phyloP scores from a whole-genome alignment of 2,113 vertebrate genomes.

The Vidua chalybeata region DNA sequence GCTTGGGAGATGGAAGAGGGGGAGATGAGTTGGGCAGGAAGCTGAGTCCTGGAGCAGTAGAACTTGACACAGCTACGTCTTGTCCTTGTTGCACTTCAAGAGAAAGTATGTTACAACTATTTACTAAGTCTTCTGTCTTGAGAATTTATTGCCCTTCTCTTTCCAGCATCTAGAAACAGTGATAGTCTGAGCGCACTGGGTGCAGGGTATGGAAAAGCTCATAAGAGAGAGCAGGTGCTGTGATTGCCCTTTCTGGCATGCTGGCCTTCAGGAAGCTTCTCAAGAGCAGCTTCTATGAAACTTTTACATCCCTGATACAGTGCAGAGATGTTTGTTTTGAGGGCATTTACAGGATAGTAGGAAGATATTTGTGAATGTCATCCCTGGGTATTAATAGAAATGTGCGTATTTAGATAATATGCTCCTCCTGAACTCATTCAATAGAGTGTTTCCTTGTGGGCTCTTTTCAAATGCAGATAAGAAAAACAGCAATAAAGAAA shows the following conservation, averaged over 20 bases:
- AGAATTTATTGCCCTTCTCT: background rate
- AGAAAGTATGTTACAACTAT: background rate
- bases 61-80: rapidly evolving
- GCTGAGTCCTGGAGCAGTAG: background rate
- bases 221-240: background rate
- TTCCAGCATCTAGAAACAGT: background rate
- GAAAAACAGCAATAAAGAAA: background rate
- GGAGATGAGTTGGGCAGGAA: rapidly evolving
- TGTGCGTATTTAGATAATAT: background rate
- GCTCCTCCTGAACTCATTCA: background rate
- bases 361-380: background rate
- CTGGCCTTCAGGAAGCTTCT: background rate
- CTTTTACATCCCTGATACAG: background rate
- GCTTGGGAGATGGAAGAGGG: background rate
- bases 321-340: background rate
- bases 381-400: background rate
- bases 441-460: background rate
- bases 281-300: background rate
- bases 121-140: background rate
- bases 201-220: background rate
- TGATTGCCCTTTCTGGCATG: rapidly evolving
- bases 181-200: rapidly evolving
- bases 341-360: background rate
- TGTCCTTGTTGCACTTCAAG: background rate
- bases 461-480: background rate